Base-by-base conservation (phyloP, 2,888 invertebrate genomes). In the Thereva nobilitata region DNA sequence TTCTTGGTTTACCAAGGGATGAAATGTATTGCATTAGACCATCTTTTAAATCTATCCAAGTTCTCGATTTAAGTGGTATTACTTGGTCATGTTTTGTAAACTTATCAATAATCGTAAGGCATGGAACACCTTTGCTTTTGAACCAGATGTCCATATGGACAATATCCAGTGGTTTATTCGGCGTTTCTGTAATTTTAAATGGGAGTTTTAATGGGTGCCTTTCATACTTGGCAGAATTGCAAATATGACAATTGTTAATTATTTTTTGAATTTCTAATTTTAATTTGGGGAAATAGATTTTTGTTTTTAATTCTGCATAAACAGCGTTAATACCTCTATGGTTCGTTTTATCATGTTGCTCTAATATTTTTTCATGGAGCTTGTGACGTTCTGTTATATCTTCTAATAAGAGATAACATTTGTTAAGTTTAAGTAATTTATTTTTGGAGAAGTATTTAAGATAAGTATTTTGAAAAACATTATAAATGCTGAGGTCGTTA, bases 231-330 rank as follows among this genome's bases (percentile, higher is more conserved):
- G 63, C 56, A 57, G 53, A 61, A 7, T 61, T 70, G 23, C 68
- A 70, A 56, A 70, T 61, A 8, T 65, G 50, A 8, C 67, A 71
- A 23, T 68, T 70, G 44, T 70, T 70, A 38, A 70, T 66, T 42
- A 54, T 57, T 61, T 68, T 65, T 10, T 67, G 66, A 12, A 68
- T 54, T 66, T 69, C 68, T n/a, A 40, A 34, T 40, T 44, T 64
- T 5, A 69, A 40, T 41, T 69, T 68, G 37, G 61, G 68, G 40
- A 23, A 67, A 66, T 65, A 68, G 41, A 50, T 57, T 52, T 44
- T 4, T 7, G 38, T 7, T 67, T 68, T 68, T 50, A 71, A 40
- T 12, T 68, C 52, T 23, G 45, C 10, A 37, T 53, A 68, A 4
- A 42, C 63, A 50, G 40, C 66, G n/a, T 70, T 47, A 41, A 67